Evolutionary conservation across 2,113 vertebrate genomes (phyloP).

Genomic region (Mystacornis crossleyi): DNA sequence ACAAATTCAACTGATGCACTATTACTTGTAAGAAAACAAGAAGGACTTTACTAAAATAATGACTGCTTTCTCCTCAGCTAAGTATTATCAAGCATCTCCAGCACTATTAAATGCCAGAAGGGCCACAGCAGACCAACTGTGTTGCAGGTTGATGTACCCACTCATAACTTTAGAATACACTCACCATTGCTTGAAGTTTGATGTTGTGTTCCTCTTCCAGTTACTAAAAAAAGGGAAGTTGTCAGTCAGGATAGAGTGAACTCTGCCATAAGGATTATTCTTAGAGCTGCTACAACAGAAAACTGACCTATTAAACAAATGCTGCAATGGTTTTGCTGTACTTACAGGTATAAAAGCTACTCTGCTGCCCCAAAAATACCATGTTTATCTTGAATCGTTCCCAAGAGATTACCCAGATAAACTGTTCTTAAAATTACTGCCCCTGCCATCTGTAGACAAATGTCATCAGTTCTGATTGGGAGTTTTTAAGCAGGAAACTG

Average conservation of each 20-base stretch:
- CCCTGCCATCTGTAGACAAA: not conserved
- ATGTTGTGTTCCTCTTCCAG: not conserved
- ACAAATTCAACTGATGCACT: not conserved
- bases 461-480: not conserved
- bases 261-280: not conserved
- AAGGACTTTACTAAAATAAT: not conserved
- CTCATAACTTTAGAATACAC: not conserved
- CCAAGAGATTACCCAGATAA: not conserved
- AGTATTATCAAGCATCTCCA: not conserved
- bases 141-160: not conserved
- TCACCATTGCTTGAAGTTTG: slow-evolving; percentile 3
- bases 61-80: not conserved
- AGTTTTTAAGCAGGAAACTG: not conserved
- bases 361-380: rapidly evolving
- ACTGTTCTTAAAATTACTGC: not conserved
- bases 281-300: not conserved
- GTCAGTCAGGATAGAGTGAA: not conserved
- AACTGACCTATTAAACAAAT: not conserved
- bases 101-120: not conserved
- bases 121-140: rapidly evolving
- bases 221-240: slow-evolving; percentile 20
- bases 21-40: not conserved
- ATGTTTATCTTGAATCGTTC: not conserved
- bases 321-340: not conserved
- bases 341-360: not conserved